phyloP scores from a whole-genome alignment of 2,888 invertebrate genomes.

The Ophion ventricosus region DNA sequence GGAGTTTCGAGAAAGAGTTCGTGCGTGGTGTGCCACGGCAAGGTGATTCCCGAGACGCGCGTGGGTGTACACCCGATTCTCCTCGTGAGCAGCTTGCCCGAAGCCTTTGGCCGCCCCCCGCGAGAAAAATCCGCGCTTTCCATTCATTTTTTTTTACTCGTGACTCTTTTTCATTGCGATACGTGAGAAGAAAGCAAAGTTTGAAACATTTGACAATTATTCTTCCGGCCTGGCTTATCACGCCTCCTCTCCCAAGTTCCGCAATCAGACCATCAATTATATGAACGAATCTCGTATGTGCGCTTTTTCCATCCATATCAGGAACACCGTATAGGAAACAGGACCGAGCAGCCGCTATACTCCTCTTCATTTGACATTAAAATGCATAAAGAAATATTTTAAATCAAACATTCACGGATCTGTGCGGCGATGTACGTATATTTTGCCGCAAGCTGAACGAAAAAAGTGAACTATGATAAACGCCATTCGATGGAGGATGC shows the following conservation, averaged over 20 bases:
- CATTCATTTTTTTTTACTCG: neutral
- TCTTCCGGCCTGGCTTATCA: neutral
- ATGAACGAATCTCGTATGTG: neutral
- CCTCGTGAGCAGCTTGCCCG: slow-evolving; percentile 11
- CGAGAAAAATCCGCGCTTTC: slow-evolving; percentile 13
- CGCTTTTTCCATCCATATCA: neutral
- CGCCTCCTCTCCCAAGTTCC: neutral
- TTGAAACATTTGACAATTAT: neutral
- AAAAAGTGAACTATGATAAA: neutral
- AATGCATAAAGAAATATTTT: neutral
- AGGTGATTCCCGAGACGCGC: slow-evolving; percentile 52
- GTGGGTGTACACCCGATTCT: slow-evolving; percentile 58
- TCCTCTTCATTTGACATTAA: neutral
- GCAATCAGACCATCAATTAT: neutral
- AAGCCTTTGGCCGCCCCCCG: slow-evolving; percentile 27
- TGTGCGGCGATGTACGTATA: neutral
- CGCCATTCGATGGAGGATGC: neutral
- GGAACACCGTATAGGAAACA: neutral
- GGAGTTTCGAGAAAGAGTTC: slow-evolving; percentile 61
- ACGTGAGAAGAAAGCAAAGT: neutral
- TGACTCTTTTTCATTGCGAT: neutral
- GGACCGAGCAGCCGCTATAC: neutral
- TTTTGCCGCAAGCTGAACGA: neutral
- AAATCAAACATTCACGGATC: neutral
- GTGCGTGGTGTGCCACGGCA: slow-evolving; percentile 26